Evolutionary conservation across 2,113 vertebrate species (phyloP).

Genomic region (Hippolais icterina): DNA sequence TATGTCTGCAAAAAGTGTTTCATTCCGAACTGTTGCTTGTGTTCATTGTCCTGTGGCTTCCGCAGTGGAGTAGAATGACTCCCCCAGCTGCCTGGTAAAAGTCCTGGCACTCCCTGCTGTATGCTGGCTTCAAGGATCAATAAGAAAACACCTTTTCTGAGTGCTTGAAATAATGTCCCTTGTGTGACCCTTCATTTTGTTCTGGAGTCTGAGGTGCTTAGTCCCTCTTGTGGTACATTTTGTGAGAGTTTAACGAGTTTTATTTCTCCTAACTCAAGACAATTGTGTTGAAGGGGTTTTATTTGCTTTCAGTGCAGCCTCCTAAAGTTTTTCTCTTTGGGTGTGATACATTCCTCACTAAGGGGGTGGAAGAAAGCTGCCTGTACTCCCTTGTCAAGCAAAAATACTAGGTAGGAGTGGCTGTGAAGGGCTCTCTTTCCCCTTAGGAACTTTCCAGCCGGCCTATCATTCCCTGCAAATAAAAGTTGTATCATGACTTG

Average conservation of each 20-base stretch:
- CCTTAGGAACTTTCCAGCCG: not conserved
- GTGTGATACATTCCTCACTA: constrained; percentile 6
- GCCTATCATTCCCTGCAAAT: not conserved
- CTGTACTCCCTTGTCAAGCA: not conserved
- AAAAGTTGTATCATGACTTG: not conserved
- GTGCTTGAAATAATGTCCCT: not conserved
- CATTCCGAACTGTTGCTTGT: not conserved
- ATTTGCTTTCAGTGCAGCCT: not conserved
- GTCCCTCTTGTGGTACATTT: not conserved
- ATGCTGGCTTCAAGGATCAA: not conserved
- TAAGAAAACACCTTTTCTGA: not conserved
- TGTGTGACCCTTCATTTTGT: not conserved
- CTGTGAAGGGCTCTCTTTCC: not conserved
- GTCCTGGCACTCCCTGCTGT: not conserved
- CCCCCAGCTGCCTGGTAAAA: not conserved
- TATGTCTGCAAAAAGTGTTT: not conserved
- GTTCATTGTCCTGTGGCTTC: not conserved
- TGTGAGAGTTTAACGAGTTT: not conserved
- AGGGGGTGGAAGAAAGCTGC: not conserved
- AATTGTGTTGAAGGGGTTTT: not conserved
- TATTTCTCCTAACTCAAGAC: not conserved
- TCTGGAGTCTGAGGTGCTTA: not conserved
- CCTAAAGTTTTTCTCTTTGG: not conserved
- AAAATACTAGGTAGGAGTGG: not conserved
- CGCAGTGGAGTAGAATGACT: not conserved